Conservation (phyloP, 2,888 invertebrate species). For the Fabriciana adippe region DNA sequence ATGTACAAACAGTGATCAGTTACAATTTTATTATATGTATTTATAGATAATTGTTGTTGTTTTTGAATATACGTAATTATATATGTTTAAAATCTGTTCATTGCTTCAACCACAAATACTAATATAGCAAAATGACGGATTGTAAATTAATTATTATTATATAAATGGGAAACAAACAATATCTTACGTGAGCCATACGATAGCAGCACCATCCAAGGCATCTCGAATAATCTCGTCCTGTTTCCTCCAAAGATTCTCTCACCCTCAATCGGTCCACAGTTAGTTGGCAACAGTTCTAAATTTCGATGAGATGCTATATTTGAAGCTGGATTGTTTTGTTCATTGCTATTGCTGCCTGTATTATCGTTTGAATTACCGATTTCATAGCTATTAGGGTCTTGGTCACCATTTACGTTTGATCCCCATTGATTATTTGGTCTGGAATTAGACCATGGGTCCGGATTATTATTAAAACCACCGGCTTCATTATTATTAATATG, state of each 20-base stretch:
- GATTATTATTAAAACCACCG: conserved; percentile 6
- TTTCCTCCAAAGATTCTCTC: conserved; percentile 84
- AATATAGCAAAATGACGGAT: too few species aligned
- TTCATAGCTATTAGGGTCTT: not conserved
- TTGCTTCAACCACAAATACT: too few species aligned
- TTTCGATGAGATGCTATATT: conserved; percentile 56
- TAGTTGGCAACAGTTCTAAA: conserved; percentile 55
- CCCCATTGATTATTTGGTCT: conserved; percentile 4
- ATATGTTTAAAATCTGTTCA: too few species aligned
- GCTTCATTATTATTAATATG: not conserved
- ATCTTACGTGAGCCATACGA: conserved; percentile 77
- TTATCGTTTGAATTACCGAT: not conserved
- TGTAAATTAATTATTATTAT: not conserved
- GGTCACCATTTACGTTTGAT: not conserved
- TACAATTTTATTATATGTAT: too few species aligned
- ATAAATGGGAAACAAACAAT: not conserved
- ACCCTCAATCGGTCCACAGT: conserved; percentile 81
- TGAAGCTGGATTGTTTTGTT: conserved; percentile 41
- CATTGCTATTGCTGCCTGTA: conserved; percentile 12
- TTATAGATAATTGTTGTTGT: too few species aligned
- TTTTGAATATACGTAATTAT: too few species aligned
- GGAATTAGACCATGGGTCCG: conserved; percentile 10
- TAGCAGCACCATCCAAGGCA: conserved; percentile 90
- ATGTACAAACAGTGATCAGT: too few species aligned
- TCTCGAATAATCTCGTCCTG: conserved; percentile 83